A percentile compares a stretch with the other conserved stretches of the same genome.
Evolutionary conservation across 2,797 vertebrate species (phyloP).

Genomic region (Salarias fasciatus): DNA sequence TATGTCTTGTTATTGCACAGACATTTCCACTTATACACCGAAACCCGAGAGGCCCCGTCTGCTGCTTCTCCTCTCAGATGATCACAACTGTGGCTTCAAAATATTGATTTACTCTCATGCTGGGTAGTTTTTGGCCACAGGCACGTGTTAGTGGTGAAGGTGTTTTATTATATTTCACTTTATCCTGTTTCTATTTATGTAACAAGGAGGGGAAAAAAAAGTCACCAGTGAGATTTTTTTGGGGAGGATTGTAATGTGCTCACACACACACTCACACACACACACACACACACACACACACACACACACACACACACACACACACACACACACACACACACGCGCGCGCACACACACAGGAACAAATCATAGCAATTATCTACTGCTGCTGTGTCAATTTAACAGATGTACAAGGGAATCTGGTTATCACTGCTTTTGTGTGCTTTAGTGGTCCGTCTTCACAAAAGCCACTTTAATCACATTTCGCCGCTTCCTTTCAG

Average conservation of each 20-base stretch:
- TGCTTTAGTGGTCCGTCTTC: constrained; percentile 37
- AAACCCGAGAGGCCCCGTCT: constrained; percentile 41
- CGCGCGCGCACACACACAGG: background rate
- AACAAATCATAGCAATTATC: constrained; percentile 34
- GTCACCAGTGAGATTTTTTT: background rate
- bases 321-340: too few relatives aligned
- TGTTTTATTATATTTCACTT: constrained; percentile 10
- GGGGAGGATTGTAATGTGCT: too few relatives aligned
- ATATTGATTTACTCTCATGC: constrained; percentile 56
- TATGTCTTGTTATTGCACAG: constrained; percentile 28
- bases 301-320: too few relatives aligned
- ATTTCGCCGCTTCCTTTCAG: constrained; percentile 43
- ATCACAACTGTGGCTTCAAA: constrained; percentile 47
- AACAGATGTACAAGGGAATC: constrained; percentile 39
- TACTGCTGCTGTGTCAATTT: constrained; percentile 41
- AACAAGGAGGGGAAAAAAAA: constrained; percentile 19
- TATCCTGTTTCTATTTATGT: constrained; percentile 30
- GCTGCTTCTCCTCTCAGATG: constrained; percentile 36
- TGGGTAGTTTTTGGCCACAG: constrained; percentile 22
- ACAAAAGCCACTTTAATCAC: constrained; percentile 49
- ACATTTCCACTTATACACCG: constrained; percentile 32
- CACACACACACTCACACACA: constrained; percentile 16
- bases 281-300: constrained; percentile 6
- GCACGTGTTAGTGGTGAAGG: constrained; percentile 6
- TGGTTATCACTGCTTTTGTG: constrained; percentile 40